Evolutionary conservation across 2,113 vertebrate genomes (phyloP), one percentile per base, ranked within the genome.

Genomic region (Pontoporia blainvillei): DNA sequence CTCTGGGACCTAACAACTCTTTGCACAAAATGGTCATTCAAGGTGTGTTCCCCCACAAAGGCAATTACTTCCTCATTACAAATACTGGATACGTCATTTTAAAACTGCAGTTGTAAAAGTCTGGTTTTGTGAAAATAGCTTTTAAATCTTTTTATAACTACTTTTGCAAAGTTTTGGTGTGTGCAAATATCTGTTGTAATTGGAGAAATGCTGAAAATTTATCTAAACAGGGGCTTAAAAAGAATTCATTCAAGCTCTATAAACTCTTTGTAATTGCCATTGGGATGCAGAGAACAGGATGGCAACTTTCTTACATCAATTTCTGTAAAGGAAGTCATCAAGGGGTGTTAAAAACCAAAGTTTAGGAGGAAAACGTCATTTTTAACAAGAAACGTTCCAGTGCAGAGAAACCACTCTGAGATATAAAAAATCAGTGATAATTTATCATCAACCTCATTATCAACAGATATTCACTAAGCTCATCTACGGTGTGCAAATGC

Each of bases 381-480:
- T 94, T 92, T 84, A 69, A 93, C 9, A 81, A 57, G 73, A 92
- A 92, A 71, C 41, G 75, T 71, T 95, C 52, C n/a, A 62, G 3
- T 29, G 64, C 39, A 90, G 34, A 86, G 46, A 57, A 82, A 91
- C 61, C 4, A 66, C 75, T 66, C 76, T 71, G 90, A 92, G 73
- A 71, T 21, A 75, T 75, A 94, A 79, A 78, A 86, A 91, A 49
- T 75, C 81, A 85, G 52, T 81, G 86, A 57, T 90, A 84, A 95
- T 90, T 95, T 92, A 93, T 96, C 94, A 92, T 67, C 78, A 86
- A 81, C 15, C 57, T 91, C 64, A 93, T 90, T 95, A 91, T 82
- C 83, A 92, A 81, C 44, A 81, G 92, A 85, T 86, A 95, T 78
- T 88, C 82, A 83, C 82, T 78, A 81, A 90, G 41, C 8, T 25